phyloP scores from a whole-genome alignment of 1,140 invertebrate species.

The Brachionus angularis region DNA sequence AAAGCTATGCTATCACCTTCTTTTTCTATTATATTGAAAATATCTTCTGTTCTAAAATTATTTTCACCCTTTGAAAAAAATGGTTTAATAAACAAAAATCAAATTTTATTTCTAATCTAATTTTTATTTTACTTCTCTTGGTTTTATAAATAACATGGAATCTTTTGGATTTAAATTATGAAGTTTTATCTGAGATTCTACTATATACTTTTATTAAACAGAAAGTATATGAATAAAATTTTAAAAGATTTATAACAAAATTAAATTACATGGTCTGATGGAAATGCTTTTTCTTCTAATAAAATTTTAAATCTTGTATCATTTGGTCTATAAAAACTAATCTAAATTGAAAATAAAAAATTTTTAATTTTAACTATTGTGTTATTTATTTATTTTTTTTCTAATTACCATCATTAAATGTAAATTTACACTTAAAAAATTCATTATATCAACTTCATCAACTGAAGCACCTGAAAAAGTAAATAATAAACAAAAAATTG shows the following conservation, averaged over 20 bases:
- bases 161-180: constrained; percentile 61
- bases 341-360: constrained; percentile 49
- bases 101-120: not conserved
- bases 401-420: constrained; percentile 58
- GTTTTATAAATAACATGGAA: constrained; percentile 60
- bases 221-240: not conserved
- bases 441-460: constrained; percentile 61
- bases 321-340: constrained; percentile 64
- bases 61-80: constrained; percentile 21
- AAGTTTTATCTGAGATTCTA: constrained; percentile 62
- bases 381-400: not conserved
- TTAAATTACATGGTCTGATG: constrained; percentile 58
- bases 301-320: constrained; percentile 62
- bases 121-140: constrained; percentile 53
- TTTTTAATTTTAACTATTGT: not conserved
- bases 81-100: not conserved
- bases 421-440: constrained; percentile 63
- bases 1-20: constrained; percentile 63
- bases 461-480: constrained; percentile 58
- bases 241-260: not conserved
- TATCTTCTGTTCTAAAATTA: constrained; percentile 57
- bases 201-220: constrained; percentile 59
- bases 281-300: constrained; percentile 64
- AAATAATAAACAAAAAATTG: constrained; percentile 55
- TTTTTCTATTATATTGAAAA: constrained; percentile 60